Evolutionary conservation across 2,797 vertebrate species (phyloP), one percentile per base, ranked within the genome.

Genomic region (Sebastiscus tertius): DNA sequence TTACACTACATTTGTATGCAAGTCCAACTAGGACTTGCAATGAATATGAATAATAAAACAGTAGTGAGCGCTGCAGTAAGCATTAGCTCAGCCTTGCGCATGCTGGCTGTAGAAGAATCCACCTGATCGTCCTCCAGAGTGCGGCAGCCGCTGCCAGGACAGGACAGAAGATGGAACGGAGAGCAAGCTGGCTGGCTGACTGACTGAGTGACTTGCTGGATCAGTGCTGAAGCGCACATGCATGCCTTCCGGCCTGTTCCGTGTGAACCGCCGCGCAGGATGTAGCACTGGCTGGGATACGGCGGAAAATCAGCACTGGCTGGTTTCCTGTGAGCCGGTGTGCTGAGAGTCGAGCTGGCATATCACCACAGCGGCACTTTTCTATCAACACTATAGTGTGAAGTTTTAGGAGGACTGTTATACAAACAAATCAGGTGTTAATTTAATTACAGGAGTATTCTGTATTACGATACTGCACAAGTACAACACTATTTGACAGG

Each of bases 221-320:
- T 88, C 85, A 71, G 79, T 60, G 67, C 82, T 81, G 82, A 89
- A 92, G 77, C 75, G 80, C 85, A 82, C 90, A 91, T 60, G 87
- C 93, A 89, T 91, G 89, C 80, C 91, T 95, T 96, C 92, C 91
- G 88, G 93, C 82, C 79, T 36, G 87, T 83, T 93, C 88, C 60
- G 83, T 89, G 90, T 92, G 91, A 94, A 92, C 87, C 77, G 18
- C 54, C 77, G 49, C 79, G 93, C 92, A 96, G 94, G 95, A 96
- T 90, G 93, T 84, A 79, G 88, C 2, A 83, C 86, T 87, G 91
- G 88, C 91, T 63, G 74, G 85, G 84, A 88, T 70, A 81, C 22
- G 39, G 67, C 91, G 94, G 93, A 94, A 93, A 94, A 94, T 92
- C 87, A 89, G 87, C 88, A 70, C 56, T 86, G 82, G 85, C 84